Percentiles rank a stretch among this genome's conserved stretches.
Evolutionary conservation across 2,797 vertebrate genomes (phyloP).

Genomic region (Prionace glauca): DNA sequence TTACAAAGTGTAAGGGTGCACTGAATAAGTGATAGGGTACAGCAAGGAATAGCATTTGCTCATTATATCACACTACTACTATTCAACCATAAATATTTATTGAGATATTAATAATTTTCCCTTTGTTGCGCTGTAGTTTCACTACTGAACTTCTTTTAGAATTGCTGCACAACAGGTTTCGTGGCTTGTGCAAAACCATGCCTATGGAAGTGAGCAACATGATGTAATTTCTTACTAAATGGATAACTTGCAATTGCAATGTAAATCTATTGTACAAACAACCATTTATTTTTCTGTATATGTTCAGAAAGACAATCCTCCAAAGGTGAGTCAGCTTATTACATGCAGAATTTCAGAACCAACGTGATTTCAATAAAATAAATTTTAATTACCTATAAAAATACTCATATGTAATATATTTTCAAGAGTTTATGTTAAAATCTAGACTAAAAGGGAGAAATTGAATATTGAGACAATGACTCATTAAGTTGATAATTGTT

Average conservation of each 20-base stretch:
- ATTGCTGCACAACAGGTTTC: slow-evolving; percentile 15
- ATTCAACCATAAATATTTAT: slow-evolving; percentile 65
- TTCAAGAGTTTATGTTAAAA: slow-evolving; percentile 1
- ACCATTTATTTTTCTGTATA: background rate
- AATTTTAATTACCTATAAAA: background rate
- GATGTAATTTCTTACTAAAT: background rate
- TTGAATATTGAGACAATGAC: background rate
- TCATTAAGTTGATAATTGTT: background rate
- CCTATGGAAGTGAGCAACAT: background rate
- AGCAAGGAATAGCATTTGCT: slow-evolving; percentile 53
- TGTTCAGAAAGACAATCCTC: background rate
- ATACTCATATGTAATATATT: background rate
- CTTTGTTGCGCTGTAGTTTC: slow-evolving; percentile 24
- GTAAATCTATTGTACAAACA: background rate
- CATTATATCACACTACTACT: slow-evolving; percentile 54
- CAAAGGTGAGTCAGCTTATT: background rate
- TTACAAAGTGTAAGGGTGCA: slow-evolving; percentile 64
- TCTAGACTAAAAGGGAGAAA: background rate
- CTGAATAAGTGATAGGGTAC: slow-evolving; percentile 50
- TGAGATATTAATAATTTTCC: slow-evolving; percentile 57
- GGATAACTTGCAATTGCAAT: background rate
- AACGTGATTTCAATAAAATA: background rate
- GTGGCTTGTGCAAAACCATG: background rate
- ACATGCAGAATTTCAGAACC: background rate
- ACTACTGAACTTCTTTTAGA: slow-evolving; percentile 17